A percentile compares a stretch with the other conserved stretches of the same genome.
These are phyloP conservation scores for Elysia crispata DNA, from an alignment of 2,888 invertebrate genomes.

Conservation along the genomic window DNA sequence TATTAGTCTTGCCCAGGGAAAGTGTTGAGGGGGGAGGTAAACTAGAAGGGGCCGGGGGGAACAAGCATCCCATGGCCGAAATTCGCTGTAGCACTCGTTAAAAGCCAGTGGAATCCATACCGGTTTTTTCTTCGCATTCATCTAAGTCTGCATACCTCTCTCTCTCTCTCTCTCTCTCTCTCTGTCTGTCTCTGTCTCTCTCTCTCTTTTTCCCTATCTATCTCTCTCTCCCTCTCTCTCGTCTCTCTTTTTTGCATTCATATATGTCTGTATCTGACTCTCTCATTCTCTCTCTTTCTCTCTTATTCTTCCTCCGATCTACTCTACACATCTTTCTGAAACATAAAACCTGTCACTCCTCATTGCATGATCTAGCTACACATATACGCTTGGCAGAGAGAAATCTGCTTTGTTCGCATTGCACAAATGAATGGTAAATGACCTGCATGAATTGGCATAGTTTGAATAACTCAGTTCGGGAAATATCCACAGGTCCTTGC, in stretches of 20 bases:
- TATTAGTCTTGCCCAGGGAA: no score
- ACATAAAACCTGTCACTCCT: background rate
- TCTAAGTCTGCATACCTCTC: slow-evolving; percentile 16
- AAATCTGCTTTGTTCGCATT: background rate
- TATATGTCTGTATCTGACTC: background rate
- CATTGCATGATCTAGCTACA: background rate
- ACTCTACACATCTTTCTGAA: background rate
- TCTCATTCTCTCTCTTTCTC: slow-evolving; percentile 14
- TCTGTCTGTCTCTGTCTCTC: slow-evolving; percentile 24
- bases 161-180: slow-evolving; percentile 17
- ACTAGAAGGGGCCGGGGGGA: no score
- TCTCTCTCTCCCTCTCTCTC: slow-evolving; percentile 20
- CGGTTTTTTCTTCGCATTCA: background rate
- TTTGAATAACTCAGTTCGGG: background rate
- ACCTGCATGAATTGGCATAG: background rate
- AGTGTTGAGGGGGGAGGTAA: no score
- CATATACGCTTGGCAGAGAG: background rate
- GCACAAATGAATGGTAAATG: background rate
- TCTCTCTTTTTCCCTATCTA: slow-evolving; percentile 6
- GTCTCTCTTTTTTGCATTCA: background rate
- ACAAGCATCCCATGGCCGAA: no score
- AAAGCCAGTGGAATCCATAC: background rate
- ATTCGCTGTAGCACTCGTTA: background rate
- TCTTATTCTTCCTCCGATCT: slow-evolving; percentile 16
- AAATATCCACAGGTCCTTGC: background rate